Evolutionary conservation across 2,888 invertebrate genomes (phyloP).

Genomic region (Dolomedes plantarius): DNA sequence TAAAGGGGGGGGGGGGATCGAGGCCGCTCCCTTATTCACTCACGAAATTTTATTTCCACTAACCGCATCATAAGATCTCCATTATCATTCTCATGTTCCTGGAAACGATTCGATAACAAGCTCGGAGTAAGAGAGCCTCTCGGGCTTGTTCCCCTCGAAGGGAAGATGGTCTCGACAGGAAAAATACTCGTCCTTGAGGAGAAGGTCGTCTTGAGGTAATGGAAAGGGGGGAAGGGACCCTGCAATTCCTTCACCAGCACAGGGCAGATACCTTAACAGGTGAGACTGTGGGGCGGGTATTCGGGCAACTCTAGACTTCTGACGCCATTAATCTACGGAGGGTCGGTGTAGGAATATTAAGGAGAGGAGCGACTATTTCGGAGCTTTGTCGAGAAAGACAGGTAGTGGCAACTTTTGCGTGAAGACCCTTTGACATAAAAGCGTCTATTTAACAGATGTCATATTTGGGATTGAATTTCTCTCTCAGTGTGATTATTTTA

Average conservation of each 20-base stretch:
- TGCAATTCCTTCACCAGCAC: not conserved
- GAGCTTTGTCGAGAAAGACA: not conserved
- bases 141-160: not conserved
- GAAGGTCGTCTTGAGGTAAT: not conserved
- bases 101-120: not conserved
- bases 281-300: not conserved
- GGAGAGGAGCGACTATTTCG: too few relatives aligned
- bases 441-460: too few relatives aligned
- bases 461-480: too few relatives aligned
- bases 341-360: too few relatives aligned
- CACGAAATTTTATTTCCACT: too few relatives aligned
- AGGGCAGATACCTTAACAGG: not conserved
- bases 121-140: not conserved
- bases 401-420: not conserved
- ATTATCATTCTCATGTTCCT: too few relatives aligned
- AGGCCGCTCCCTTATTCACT: too few relatives aligned
- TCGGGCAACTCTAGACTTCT: not conserved
- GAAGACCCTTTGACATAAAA: too few relatives aligned
- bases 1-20: too few relatives aligned
- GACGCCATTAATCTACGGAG: not conserved
- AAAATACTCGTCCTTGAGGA: conserved; percentile 6
- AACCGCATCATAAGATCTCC: too few relatives aligned
- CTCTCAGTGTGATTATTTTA: too few relatives aligned
- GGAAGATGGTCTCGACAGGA: not conserved
- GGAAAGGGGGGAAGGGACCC: not conserved